Evolutionary conservation across 2,888 invertebrate species (phyloP), one percentile per base, ranked within the genome.

Genomic region (Onthophagus sagittarius): DNA sequence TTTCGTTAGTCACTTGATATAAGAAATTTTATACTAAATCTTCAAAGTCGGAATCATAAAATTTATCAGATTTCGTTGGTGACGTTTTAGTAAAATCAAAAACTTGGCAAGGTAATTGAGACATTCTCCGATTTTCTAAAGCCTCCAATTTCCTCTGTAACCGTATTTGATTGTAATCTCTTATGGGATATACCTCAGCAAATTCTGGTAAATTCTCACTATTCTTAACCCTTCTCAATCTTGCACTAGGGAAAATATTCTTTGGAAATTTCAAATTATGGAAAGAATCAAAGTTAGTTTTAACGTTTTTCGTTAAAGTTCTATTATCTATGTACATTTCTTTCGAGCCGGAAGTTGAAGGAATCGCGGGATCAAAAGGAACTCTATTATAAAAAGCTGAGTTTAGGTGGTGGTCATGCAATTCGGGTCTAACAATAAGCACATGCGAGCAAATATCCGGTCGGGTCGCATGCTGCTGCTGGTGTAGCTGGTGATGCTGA

Each of bases 61-160:
- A 32, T 9, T 4, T 6, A 39, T 70, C 23, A 71, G 15, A 9
- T 13, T 62, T 13, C 6, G n/a, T 15, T 23, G 14, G 31, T 1
- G 62, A 39, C 13, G 11, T 63, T 15, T 71, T 71, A 5, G 69
- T 74, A 63, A 74, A 74, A 71, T 74, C 74, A 23, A 72, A 74
- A 13, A 74, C 39, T 63, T 71, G 70, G 32, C 71, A 72, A 7
- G 74, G 74, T 7, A 74, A 63, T 53, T 72, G 74, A 1, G 72
- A 53, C 53, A 69, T 53, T n/a, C 53, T 71, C 9, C 72, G 74
- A 14, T 71, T 70, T n/a, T 74, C 74, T 13, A 74, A 72, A 32
- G 72, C 72, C 9, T 74, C 74, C 2, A 74, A 63, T 39, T 74
- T 72, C 7, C 11, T 23, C 31, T 72, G 71, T 2, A 74, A 62